These are phyloP conservation scores for Caenorhabditis uteleia DNA, from an alignment of 2,888 invertebrate species.

Conservation along the genomic window DNA sequence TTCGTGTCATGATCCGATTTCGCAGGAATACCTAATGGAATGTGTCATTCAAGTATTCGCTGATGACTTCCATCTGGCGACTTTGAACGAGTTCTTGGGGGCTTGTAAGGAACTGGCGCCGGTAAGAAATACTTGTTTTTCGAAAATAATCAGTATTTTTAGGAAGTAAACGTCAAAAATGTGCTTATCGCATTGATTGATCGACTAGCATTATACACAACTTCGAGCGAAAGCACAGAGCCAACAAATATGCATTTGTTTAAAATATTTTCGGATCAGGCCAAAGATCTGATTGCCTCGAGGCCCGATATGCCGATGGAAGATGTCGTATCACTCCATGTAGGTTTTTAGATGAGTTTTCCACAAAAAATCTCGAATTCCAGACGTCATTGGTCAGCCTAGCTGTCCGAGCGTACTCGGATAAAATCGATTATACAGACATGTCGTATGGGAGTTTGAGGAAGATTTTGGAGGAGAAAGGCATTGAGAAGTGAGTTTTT, in stretches of 20 bases:
- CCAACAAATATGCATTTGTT: conserved; percentile 88
- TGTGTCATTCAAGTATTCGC: conserved; percentile 99
- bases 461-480: conserved; percentile 86
- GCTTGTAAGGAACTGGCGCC: conserved; percentile 86
- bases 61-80: conserved; percentile 96
- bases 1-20: conserved; percentile 95
- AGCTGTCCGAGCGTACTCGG: conserved; percentile 94
- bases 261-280: conserved; percentile 96
- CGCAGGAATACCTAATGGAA: conserved; percentile 99
- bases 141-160: conserved; percentile 4
- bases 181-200: conserved; percentile 96
- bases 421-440: conserved; percentile 91
- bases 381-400: conserved; percentile 81
- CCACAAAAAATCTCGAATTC: conserved; percentile 7
- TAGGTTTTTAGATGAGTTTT: conserved; percentile 72
- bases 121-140: conserved; percentile 8
- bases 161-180: conserved; percentile 77
- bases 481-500: conserved; percentile 75
- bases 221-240: conserved; percentile 72
- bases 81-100: conserved; percentile 90
- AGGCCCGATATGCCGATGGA: conserved; percentile 93
- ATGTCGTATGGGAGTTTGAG: conserved; percentile 89
- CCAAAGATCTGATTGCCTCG: conserved; percentile 80
- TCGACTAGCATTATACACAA: conserved; percentile 68
- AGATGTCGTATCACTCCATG: conserved; percentile 92